Evolutionary conservation across 2,797 vertebrate species (phyloP).

Genomic region (Momotus momota): DNA sequence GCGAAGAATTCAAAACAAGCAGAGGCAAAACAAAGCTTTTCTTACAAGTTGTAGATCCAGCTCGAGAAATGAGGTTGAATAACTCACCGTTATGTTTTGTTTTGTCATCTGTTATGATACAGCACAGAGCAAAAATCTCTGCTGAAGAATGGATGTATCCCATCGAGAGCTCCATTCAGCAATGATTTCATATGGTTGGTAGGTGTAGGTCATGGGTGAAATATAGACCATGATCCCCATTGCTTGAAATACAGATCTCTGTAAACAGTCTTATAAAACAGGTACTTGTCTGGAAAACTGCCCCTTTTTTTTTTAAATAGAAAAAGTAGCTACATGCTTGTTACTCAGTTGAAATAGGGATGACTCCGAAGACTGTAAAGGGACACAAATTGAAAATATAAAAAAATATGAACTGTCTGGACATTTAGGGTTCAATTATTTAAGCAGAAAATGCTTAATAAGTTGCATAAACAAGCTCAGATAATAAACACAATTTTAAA

Average conservation of each 20-base stretch:
- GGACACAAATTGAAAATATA: not conserved
- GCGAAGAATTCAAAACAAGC: not conserved
- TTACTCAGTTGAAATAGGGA: not conserved
- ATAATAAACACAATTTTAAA: not conserved
- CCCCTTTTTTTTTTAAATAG: not conserved
- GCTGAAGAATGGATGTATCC: not conserved
- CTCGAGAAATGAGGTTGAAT: not conserved
- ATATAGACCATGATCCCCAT: not conserved
- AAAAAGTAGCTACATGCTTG: not conserved
- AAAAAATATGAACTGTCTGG: not conserved
- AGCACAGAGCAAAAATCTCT: not conserved
- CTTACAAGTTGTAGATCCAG: not conserved
- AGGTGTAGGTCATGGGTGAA: conserved; percentile 25
- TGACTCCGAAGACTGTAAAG: not conserved
- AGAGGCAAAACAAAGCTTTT: not conserved
- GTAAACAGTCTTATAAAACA: not conserved
- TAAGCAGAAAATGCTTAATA: not conserved
- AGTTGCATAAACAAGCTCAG: not conserved
- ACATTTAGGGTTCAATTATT: not conserved
- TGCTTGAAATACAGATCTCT: conserved; percentile 19
- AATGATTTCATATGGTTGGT: not conserved
- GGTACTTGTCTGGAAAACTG: not conserved
- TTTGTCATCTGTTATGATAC: not conserved
- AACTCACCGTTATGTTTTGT: not conserved
- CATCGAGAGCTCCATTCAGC: not conserved